These are phyloP conservation scores for Muraenolepis orangiensis DNA, from an alignment of 2,797 vertebrate species.

Conservation along the genomic window DNA sequence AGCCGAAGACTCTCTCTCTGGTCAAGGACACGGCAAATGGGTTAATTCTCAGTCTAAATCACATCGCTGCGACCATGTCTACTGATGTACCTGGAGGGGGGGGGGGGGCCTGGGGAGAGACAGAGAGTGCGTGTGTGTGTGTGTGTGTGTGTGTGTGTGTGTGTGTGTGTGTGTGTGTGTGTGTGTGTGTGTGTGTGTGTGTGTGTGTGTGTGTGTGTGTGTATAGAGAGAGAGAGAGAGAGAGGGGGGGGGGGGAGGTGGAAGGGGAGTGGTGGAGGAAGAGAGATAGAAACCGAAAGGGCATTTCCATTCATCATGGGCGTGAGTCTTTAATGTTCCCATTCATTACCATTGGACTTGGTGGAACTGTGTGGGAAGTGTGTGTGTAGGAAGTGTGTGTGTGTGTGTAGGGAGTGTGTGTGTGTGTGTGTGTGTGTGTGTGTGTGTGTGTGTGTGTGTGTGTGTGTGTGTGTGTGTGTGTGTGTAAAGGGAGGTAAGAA, in stretches of 20 bases:
- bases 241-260: not conserved
- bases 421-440: too few relatives aligned
- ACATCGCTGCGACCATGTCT: constrained; percentile 48
- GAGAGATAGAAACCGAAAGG: constrained; percentile 48
- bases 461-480: not conserved
- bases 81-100: constrained; percentile 49
- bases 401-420: too few relatives aligned
- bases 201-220: not conserved
- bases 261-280: not conserved
- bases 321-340: constrained; percentile 69
- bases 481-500: not conserved
- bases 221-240: constrained; percentile 33
- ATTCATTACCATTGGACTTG: constrained; percentile 63
- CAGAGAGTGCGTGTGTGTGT: not conserved
- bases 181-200: not conserved
- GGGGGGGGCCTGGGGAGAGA: not conserved
- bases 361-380: constrained; percentile 57
- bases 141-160: not conserved
- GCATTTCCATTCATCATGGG: constrained; percentile 67
- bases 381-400: too few relatives aligned
- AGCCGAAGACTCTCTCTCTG: constrained; percentile 60
- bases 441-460: not conserved
- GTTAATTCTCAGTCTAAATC: constrained; percentile 64
- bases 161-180: not conserved
- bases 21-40: constrained; percentile 68